These are phyloP conservation scores for Diceros bicornis DNA, from an alignment of 2,797 vertebrate genomes.

Conservation along the genomic window DNA sequence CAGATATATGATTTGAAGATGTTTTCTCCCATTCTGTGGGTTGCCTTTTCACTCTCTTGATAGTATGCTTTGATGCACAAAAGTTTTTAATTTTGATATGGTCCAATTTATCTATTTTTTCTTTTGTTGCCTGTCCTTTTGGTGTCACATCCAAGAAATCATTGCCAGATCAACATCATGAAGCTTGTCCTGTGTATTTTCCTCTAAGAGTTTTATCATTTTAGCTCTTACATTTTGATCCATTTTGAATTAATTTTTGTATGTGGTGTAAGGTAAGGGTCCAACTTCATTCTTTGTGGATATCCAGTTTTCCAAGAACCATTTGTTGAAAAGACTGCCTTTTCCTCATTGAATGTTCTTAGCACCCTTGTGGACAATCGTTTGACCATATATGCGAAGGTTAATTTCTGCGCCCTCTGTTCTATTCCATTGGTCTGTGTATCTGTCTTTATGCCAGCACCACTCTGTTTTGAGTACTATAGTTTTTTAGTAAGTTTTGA, in stretches of 20 bases:
- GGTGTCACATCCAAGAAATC: background rate
- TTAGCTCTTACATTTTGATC: background rate
- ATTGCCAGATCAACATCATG: background rate
- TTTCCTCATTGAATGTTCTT: background rate
- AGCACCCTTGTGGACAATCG: background rate
- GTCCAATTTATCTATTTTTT: background rate
- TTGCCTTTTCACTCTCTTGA: constrained; percentile 18
- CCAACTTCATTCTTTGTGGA: constrained; percentile 39
- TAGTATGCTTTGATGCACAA: background rate
- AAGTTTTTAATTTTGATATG: background rate
- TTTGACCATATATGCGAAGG: background rate
- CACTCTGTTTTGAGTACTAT: background rate
- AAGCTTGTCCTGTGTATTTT: background rate
- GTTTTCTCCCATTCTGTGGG: background rate
- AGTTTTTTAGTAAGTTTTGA: background rate
- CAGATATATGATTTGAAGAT: background rate
- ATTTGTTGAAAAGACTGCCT: background rate
- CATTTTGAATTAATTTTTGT: background rate
- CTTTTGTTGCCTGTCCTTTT: background rate
- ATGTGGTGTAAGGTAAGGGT: background rate
- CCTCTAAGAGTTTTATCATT: background rate
- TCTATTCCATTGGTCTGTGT: background rate
- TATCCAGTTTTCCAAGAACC: background rate
- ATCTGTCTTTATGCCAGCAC: background rate
- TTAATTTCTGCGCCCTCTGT: background rate